These are phyloP conservation scores for Cataglyphis cursor DNA, from an alignment of 2,888 invertebrate genomes.

Conservation along the genomic window DNA sequence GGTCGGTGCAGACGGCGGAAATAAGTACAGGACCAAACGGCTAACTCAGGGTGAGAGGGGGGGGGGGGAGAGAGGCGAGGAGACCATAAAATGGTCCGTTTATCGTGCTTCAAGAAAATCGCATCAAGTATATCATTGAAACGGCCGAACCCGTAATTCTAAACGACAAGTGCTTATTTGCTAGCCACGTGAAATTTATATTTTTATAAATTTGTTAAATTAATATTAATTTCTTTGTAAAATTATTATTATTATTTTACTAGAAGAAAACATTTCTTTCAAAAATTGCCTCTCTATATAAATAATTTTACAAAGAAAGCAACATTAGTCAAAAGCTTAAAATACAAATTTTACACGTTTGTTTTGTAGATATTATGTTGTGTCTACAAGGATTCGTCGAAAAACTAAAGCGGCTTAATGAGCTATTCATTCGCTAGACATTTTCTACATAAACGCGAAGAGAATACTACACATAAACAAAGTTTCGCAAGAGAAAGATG, in stretches of 20 bases:
- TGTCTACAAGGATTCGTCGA: conserved; percentile 14
- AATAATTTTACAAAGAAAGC: neutral
- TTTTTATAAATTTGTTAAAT: neutral
- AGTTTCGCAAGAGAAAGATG: conserved; percentile 49
- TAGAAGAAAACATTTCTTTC: neutral
- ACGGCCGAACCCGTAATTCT: neutral
- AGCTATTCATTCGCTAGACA: neutral
- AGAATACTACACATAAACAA: conserved; percentile 19
- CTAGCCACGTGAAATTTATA: neutral
- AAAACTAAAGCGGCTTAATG: conserved; percentile 16
- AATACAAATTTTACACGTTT: neutral
- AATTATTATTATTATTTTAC: neutral
- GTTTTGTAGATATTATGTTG: neutral
- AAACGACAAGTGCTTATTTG: neutral
- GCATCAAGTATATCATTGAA: conserved; percentile 3
- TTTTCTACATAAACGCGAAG: conserved; percentile 15
- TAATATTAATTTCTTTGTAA: neutral
- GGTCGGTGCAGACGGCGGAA: conserved; percentile 26
- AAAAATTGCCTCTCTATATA: neutral
- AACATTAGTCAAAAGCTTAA: neutral
- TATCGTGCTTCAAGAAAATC: conserved; percentile 22
- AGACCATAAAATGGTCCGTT: conserved; percentile 33
- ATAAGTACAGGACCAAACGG: conserved; percentile 22
- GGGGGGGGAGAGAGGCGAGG: neutral
- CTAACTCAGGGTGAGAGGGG: neutral